Percentiles rank a stretch among this genome's conserved stretches.
phyloP scores from a whole-genome alignment of 2,888 invertebrate species.

The Dynastes grantii region DNA sequence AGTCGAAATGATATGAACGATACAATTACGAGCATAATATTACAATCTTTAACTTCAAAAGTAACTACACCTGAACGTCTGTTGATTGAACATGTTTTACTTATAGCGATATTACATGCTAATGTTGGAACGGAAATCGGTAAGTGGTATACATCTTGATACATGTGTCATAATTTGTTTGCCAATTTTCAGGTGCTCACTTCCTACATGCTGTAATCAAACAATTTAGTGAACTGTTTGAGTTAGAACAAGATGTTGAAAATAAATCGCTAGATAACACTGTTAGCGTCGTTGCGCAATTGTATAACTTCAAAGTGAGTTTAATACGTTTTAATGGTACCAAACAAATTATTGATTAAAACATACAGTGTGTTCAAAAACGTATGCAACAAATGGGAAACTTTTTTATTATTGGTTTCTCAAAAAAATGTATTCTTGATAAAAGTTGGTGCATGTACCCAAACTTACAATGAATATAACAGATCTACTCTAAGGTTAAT shows the following conservation, averaged over 20 bases:
- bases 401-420: no score
- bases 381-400: no score
- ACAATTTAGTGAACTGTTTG: slow-evolving; percentile 77
- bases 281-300: slow-evolving; percentile 82
- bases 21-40: slow-evolving; percentile 79
- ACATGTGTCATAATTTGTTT: neutral
- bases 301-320: slow-evolving; percentile 90
- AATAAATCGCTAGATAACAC: slow-evolving; percentile 89
- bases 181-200: slow-evolving; percentile 78
- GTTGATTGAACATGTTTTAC: slow-evolving; percentile 87
- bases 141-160: slow-evolving; percentile 64
- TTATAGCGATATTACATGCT: slow-evolving; percentile 89
- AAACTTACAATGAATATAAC: no score
- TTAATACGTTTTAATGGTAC: no score
- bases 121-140: slow-evolving; percentile 95
- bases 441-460: no score
- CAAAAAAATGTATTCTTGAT: no score
- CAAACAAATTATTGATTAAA: neutral
- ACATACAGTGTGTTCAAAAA: no score
- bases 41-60: slow-evolving; percentile 79
- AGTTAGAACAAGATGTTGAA: slow-evolving; percentile 74
- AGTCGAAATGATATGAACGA: slow-evolving; percentile 90
- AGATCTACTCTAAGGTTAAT: no score
- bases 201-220: slow-evolving; percentile 84
- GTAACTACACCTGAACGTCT: slow-evolving; percentile 81